phyloP scores from a whole-genome alignment of 2,113 vertebrate species.

The Halcyon senegalensis region DNA sequence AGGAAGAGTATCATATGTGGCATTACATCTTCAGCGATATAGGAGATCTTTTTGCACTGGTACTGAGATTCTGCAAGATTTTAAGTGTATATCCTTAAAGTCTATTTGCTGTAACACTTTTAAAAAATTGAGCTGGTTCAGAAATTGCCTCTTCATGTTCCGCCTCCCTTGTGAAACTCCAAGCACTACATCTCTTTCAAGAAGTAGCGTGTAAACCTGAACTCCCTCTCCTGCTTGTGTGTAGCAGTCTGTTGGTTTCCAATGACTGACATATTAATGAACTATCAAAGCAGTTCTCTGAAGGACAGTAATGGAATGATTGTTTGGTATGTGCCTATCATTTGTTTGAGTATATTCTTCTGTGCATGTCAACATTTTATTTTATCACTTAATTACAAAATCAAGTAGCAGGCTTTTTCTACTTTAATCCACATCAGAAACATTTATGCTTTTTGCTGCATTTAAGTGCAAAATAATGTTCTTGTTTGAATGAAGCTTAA shows the following conservation, averaged over 20 bases:
- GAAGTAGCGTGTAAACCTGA: neutral
- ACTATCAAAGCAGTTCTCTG: constrained; percentile 20
- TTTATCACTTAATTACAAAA: constrained; percentile 48
- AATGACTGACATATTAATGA: constrained; percentile 27
- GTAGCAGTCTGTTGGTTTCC: neutral
- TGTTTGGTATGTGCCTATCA: constrained; percentile 3
- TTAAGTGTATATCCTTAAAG: neutral
- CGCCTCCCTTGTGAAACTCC: neutral
- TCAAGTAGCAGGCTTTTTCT: constrained; percentile 4
- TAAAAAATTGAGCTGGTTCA: neutral
- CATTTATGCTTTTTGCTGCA: neutral
- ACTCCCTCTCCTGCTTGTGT: constrained; percentile 8
- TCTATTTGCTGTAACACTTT: neutral
- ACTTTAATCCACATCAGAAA: neutral
- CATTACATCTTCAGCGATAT: neutral
- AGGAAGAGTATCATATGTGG: fast-evolving
- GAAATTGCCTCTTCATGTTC: neutral
- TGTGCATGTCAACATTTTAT: constrained; percentile 8
- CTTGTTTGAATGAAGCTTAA: neutral
- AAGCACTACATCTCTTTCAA: neutral
- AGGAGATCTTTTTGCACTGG: neutral
- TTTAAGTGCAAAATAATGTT: neutral
- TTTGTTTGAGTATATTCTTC: constrained; percentile 4
- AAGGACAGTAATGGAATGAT: neutral
- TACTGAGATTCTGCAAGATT: neutral